phyloP scores from a whole-genome alignment of 2,797 vertebrate genomes.

The Apogon talboti region DNA sequence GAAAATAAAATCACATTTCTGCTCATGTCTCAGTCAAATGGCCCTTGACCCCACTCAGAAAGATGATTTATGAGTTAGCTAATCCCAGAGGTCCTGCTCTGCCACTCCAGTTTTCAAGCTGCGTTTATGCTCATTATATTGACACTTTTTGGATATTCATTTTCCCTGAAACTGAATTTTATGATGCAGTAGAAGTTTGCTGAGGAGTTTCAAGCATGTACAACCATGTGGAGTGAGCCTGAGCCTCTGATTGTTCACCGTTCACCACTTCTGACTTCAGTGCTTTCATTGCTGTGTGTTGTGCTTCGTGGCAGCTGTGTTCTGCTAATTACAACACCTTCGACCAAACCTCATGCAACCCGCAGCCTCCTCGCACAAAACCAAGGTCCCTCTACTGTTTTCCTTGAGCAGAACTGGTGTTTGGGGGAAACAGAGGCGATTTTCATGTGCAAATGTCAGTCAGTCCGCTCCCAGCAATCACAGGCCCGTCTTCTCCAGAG shows the following conservation, averaged over 20 bases:
- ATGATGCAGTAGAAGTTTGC: conserved; percentile 29
- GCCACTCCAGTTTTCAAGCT: conserved; percentile 54
- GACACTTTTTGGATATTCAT: conserved; percentile 62
- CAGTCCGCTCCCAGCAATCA: conserved; percentile 87
- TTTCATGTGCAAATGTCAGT: conserved; percentile 91
- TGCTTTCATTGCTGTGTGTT: conserved; percentile 16
- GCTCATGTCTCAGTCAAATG: conserved; percentile 74
- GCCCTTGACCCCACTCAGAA: conserved; percentile 74
- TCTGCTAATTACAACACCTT: conserved; percentile 35
- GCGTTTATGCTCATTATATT: conserved; percentile 60
- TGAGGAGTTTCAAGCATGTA: conserved; percentile 12
- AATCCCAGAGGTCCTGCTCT: conserved; percentile 60
- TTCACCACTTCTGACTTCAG: conserved; percentile 10
- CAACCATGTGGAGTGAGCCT: conserved; percentile 1
- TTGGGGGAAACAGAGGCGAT: conserved; percentile 81
- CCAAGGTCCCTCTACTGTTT: conserved; percentile 77
- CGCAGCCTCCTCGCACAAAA: conserved; percentile 36
- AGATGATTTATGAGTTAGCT: conserved; percentile 79
- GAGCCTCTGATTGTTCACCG: conserved; percentile 13
- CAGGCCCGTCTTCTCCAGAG: conserved; percentile 83
- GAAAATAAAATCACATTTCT: conserved; percentile 76
- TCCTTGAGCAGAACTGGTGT: conserved; percentile 80
- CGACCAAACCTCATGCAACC: conserved; percentile 38
- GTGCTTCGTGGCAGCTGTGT: conserved; percentile 34
- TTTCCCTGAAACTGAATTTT: conserved; percentile 45